Percentiles rank a stretch among this genome's conserved stretches.
phyloP scores from a whole-genome alignment of 2,888 invertebrate genomes.

The Monochamus alternatus region DNA sequence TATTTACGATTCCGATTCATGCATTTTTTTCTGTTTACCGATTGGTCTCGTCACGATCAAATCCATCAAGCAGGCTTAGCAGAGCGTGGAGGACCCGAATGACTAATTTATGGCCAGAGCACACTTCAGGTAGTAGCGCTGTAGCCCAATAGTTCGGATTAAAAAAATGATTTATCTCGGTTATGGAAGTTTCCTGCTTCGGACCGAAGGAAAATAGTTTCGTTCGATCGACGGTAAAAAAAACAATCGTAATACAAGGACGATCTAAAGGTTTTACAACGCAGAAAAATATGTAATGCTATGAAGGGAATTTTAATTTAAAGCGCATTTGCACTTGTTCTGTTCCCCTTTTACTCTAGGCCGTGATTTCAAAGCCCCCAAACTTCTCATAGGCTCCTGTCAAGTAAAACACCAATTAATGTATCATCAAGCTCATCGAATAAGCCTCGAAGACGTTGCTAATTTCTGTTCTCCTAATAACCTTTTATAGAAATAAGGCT shows the following conservation, averaged over 20 bases:
- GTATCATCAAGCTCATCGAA: too few relatives aligned
- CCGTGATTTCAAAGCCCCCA: too few relatives aligned
- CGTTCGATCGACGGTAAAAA: too few relatives aligned
- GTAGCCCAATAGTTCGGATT: neutral
- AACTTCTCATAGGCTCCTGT: too few relatives aligned
- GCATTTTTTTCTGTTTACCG: conserved; percentile 8
- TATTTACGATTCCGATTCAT: conserved; percentile 11
- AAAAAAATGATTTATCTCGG: neutral
- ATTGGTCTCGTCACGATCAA: conserved; percentile 5
- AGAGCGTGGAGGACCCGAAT: neutral
- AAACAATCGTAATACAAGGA: too few relatives aligned
- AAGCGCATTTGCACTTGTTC: too few relatives aligned
- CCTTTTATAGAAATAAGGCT: neutral
- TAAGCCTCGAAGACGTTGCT: neutral
- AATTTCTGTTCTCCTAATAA: neutral
- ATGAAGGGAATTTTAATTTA: too few relatives aligned
- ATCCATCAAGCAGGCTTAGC: neutral
- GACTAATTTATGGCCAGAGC: neutral
- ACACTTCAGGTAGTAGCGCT: neutral
- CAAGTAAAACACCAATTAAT: too few relatives aligned
- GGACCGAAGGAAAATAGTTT: too few relatives aligned
- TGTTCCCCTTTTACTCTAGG: too few relatives aligned
- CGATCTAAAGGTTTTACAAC: too few relatives aligned
- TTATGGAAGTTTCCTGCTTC: neutral
- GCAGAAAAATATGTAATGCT: too few relatives aligned